Percentiles rank a stretch among this genome's conserved stretches.
Conservation (phyloP, 2,888 invertebrate genomes). For the Graphium colonna region DNA sequence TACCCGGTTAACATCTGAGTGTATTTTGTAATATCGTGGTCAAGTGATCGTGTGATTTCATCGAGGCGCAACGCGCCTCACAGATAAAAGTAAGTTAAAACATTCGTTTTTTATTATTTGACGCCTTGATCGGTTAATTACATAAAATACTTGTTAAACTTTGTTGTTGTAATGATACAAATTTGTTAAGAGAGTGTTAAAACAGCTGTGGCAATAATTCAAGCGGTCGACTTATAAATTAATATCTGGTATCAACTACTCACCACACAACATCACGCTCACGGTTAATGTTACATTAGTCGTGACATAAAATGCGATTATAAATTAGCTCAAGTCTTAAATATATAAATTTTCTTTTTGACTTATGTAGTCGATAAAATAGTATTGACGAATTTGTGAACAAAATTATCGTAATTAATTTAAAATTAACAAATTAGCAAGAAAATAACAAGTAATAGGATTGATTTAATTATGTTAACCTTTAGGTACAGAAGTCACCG, state of each 20-base stretch:
- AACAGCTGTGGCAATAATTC: too few species aligned
- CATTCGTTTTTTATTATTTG: not conserved
- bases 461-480: not conserved
- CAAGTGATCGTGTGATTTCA: conserved; percentile 3
- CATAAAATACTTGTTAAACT: not conserved
- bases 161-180: not conserved
- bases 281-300: not conserved
- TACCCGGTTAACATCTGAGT: not conserved
- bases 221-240: not conserved
- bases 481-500: conserved; percentile 2
- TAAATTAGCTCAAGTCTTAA: not conserved
- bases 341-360: too few species aligned
- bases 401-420: too few species aligned
- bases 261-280: not conserved
- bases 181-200: not conserved
- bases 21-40: conserved; percentile 9
- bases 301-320: not conserved
- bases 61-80: not conserved
- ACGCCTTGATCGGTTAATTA: too few species aligned
- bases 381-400: too few species aligned
- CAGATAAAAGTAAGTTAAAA: conserved; percentile 6
- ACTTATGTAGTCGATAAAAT: too few species aligned
- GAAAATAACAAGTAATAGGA: not conserved
- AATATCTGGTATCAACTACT: not conserved
- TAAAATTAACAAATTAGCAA: too few species aligned